Evolutionary conservation across 2,888 invertebrate species (phyloP), one percentile per base, ranked within the genome.

Genomic region (Melipona bicolor): DNA sequence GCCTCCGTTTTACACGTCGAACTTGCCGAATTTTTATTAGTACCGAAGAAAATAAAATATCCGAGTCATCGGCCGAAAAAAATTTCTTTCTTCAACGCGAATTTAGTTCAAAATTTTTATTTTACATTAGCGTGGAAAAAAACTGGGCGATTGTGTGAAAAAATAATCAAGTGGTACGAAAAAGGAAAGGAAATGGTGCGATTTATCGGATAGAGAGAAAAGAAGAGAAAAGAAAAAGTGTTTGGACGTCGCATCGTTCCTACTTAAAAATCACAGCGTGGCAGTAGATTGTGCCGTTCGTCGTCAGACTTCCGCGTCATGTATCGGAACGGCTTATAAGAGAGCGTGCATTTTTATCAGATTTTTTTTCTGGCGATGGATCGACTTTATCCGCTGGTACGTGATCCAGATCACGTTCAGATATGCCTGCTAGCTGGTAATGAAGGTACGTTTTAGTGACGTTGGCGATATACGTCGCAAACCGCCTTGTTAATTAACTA

Each of bases 401-500:
- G 77, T 70, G 83, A 68, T 81, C 74, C 81, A 81, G 81, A 84
- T 84, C 77, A 78, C 64, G 73, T 61, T 80, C 72, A 83, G 85
- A 85, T 88, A 89, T 79, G 83, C 86, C 78, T 32, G 73, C 68
- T 71, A 72, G 81, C 81, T 74, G 77, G 85, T 87, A 90, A 90
- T 83, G 83, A 90, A 88, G 86, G 87, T 85, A 88, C 89, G 84
- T 90, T 90, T 90, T 85, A 90, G 89, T 84, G 87, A 84, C 86
- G 89, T 85, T 85, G 70, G 83, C 85, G 87, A 87, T 87, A 83
- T 84, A 87, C 83, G 86, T 84, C 88, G 89, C 78, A 75, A 83
- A 88, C 88, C 85, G 87, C 83, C 85, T 88, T 86, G 89, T 89
- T 89, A 91, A 91, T 91, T 91, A 91, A 90, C 83, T 80, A 81